A percentile compares a stretch with the other conserved stretches of the same genome.
Evolutionary conservation across 1,140 invertebrate genomes (phyloP).

Genomic region (Conus ventricosus): DNA sequence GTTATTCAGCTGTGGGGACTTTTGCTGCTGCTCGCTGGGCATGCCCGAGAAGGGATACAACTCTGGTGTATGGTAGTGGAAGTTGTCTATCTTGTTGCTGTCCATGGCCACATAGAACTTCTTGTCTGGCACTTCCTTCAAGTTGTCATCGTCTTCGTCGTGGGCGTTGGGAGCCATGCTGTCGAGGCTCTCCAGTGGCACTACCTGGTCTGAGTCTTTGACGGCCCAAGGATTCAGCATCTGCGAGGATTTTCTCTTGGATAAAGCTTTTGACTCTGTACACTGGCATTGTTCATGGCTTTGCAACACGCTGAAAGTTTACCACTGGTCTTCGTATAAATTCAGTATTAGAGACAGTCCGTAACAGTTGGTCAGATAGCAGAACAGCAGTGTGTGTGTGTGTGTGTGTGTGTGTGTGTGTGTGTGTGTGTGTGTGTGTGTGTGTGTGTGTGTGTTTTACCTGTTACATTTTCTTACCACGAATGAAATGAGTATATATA

Average conservation of each 20-base stretch:
- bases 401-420: no score
- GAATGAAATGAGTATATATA: no score
- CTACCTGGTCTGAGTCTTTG: conserved; percentile 74
- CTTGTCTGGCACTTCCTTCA: conserved; percentile 54
- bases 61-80: conserved; percentile 45
- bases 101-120: conserved; percentile 64
- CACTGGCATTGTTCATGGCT: no score
- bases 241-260: conserved; percentile 19
- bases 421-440: no score
- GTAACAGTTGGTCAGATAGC: no score
- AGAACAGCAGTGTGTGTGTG: no score
- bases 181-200: conserved; percentile 75
- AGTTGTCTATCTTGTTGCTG: conserved; percentile 60
- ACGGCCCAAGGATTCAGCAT: conserved; percentile 74
- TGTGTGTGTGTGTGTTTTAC: no score
- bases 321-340: no score
- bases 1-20: conserved; percentile 91
- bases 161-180: not conserved
- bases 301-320: no score
- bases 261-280: no score
- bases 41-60: conserved; percentile 75
- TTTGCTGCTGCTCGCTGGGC: conserved; percentile 77
- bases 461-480: no score
- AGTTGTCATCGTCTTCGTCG: conserved; percentile 72
- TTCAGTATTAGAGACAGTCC: no score